Evolutionary conservation across 2,113 vertebrate species (phyloP).

Genomic region (Miniopterus natalensis): DNA sequence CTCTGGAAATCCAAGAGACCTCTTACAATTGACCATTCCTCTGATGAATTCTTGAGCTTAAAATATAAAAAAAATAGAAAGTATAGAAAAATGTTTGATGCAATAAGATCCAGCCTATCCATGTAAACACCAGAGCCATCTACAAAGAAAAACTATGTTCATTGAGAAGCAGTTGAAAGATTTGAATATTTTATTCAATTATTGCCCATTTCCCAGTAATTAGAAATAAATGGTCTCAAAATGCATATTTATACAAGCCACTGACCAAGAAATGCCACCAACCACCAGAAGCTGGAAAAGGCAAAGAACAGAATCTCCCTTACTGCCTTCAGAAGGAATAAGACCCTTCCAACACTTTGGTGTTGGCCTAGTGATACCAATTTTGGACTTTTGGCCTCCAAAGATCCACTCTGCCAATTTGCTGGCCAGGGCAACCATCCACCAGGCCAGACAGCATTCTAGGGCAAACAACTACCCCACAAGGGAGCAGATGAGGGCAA

Average conservation of each 20-base stretch:
- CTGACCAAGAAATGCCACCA: background rate
- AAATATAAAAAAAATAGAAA: background rate
- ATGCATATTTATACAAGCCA: background rate
- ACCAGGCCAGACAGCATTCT: too few relatives aligned
- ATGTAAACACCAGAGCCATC: background rate
- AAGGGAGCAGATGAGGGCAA: too few relatives aligned
- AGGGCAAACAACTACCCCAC: too few relatives aligned
- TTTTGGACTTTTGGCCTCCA: background rate
- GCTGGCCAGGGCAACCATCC: too few relatives aligned
- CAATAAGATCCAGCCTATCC: background rate
- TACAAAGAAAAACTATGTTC: background rate
- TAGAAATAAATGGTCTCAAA: background rate
- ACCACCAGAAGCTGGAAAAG: background rate
- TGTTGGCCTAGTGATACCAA: background rate
- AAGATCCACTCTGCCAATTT: too few relatives aligned
- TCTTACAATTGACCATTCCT: background rate
- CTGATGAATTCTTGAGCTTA: background rate
- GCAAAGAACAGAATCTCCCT: background rate
- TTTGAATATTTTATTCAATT: background rate
- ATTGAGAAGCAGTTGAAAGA: background rate
- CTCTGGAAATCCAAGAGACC: background rate
- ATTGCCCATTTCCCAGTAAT: background rate
- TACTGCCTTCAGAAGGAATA: background rate
- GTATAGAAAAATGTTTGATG: background rate
- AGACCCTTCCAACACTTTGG: background rate